Evolutionary conservation across 2,888 invertebrate species (phyloP).

Genomic region (Oscheius sp.): DNA sequence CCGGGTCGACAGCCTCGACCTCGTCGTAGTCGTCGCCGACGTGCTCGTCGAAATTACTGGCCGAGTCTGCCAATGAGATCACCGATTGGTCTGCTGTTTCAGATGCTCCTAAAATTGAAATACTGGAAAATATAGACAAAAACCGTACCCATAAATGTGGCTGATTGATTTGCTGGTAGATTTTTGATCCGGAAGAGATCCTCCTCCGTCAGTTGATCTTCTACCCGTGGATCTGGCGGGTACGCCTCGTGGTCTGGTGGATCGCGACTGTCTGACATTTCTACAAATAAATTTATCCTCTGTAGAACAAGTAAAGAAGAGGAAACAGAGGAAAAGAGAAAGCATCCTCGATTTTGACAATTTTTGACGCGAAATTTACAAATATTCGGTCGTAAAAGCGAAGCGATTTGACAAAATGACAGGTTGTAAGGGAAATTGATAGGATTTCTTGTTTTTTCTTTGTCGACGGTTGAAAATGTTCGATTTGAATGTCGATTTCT

Average conservation of each 20-base stretch:
- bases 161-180: conserved; percentile 11
- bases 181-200: conserved; percentile 56
- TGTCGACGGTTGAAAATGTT: too few relatives aligned
- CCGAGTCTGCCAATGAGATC: conserved; percentile 68
- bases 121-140: background rate
- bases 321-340: too few relatives aligned
- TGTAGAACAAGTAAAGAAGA: too few relatives aligned
- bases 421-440: too few relatives aligned
- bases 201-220: conserved; percentile 54
- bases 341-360: too few relatives aligned
- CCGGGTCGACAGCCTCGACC: conserved; percentile 36
- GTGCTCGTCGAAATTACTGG: conserved; percentile 68
- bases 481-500: too few relatives aligned
- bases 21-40: conserved; percentile 56
- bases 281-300: background rate
- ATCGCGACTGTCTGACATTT: background rate
- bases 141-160: background rate
- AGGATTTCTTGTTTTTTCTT: too few relatives aligned
- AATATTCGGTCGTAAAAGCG: too few relatives aligned
- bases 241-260: background rate
- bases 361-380: too few relatives aligned
- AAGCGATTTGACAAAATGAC: too few relatives aligned
- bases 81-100: conserved; percentile 67
- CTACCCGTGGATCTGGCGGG: conserved; percentile 41
- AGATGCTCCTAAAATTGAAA: conserved; percentile 34